These are phyloP conservation scores for Mastomys natalensis DNA, from an alignment of 2,113 vertebrate species.

Conservation along the genomic window DNA sequence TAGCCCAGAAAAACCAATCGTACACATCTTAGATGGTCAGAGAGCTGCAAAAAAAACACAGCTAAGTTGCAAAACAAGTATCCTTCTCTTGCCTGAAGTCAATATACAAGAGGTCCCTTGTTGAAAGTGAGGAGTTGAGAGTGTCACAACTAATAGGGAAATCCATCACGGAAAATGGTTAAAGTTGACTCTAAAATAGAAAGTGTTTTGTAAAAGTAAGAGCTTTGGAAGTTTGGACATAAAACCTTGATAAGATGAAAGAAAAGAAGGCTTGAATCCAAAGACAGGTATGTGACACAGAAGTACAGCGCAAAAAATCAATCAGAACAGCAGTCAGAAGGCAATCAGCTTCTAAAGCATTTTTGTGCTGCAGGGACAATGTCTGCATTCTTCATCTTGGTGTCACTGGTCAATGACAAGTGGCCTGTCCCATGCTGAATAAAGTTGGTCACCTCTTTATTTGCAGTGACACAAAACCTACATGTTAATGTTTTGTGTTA, in stretches of 20 bases:
- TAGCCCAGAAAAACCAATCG: neutral
- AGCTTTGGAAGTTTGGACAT: slow-evolving; percentile 32
- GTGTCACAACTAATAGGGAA: neutral
- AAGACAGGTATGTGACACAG: slow-evolving; percentile 51
- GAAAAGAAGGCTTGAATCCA: slow-evolving; percentile 26
- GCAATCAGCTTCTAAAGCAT: slow-evolving; percentile 54
- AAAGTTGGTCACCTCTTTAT: neutral
- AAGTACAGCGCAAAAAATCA: slow-evolving; percentile 9
- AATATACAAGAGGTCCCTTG: neutral
- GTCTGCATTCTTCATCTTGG: neutral
- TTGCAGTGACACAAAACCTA: neutral
- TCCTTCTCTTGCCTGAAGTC: slow-evolving; percentile 27
- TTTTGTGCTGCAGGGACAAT: slow-evolving; percentile 20
- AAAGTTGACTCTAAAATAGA: neutral
- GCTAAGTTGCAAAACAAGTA: neutral
- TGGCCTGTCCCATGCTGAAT: neutral
- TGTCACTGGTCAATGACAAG: slow-evolving; percentile 1
- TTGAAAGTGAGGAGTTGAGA: neutral
- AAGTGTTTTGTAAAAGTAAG: slow-evolving; percentile 46
- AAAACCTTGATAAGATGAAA: slow-evolving; percentile 46
- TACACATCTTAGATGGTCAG: neutral
- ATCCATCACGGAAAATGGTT: neutral
- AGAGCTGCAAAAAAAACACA: neutral
- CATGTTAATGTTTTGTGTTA: neutral
- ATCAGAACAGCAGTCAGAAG: slow-evolving; percentile 55